Evolutionary conservation across 2,888 invertebrate genomes (phyloP).

Genomic region (Eupelmus urozonus): DNA sequence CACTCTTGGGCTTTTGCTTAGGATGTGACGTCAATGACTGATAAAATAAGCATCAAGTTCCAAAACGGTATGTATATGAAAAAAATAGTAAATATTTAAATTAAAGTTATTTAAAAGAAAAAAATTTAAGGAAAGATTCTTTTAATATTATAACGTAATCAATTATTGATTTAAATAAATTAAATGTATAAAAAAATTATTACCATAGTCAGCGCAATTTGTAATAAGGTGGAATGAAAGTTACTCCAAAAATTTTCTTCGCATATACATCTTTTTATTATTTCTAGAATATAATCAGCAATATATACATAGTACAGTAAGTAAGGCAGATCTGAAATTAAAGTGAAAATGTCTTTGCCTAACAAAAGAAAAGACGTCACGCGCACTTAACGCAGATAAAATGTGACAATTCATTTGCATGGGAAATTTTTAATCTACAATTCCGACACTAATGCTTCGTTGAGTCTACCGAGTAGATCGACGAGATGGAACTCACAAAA

Average conservation of each 20-base stretch:
- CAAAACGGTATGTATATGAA: too few species aligned
- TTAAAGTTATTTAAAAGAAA: too few species aligned
- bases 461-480: constrained; percentile 31
- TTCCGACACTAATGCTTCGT: constrained; percentile 11
- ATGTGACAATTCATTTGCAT: constrained; percentile 27
- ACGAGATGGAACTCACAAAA: constrained; percentile 27
- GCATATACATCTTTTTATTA: constrained; percentile 63
- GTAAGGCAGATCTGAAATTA: constrained; percentile 63
- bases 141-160: too few species aligned
- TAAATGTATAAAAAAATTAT: too few species aligned
- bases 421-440: constrained; percentile 35
- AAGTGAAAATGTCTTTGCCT: constrained; percentile 63
- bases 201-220: too few species aligned
- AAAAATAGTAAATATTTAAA: too few species aligned
- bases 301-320: constrained; percentile 68
- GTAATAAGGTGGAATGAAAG: too few species aligned
- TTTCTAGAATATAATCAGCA: constrained; percentile 65
- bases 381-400: constrained; percentile 25
- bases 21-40: too few species aligned
- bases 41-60: too few species aligned
- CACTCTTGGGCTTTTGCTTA: too few species aligned
- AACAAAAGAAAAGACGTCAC: constrained; percentile 45
- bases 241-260: constrained; percentile 53
- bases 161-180: too few species aligned
- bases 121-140: too few species aligned